A percentile compares a stretch with the other conserved stretches of the same genome.
These are phyloP conservation scores for Allygus modestus DNA, from an alignment of 2,888 invertebrate species.

Conservation along the genomic window DNA sequence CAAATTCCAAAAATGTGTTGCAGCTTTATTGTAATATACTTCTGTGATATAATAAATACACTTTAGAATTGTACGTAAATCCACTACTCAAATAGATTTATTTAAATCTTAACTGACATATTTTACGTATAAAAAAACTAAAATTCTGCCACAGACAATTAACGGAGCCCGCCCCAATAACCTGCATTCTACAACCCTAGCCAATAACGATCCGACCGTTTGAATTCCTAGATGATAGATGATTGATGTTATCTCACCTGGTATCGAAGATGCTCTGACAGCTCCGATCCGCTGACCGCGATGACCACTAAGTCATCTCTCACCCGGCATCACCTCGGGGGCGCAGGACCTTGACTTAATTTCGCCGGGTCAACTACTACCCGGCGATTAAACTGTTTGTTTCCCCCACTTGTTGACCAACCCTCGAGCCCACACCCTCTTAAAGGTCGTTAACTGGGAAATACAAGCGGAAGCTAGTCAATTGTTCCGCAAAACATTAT, in stretches of 20 bases:
- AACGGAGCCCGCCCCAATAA: too few relatives aligned
- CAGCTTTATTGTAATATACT: too few relatives aligned
- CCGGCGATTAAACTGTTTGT: slow-evolving; percentile 13
- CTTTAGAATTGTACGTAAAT: too few relatives aligned
- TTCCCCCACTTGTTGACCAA: neutral
- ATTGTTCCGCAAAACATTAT: neutral
- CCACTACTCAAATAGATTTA: too few relatives aligned
- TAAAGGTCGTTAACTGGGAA: neutral
- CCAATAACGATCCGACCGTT: too few relatives aligned
- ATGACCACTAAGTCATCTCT: neutral
- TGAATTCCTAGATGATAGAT: too few relatives aligned
- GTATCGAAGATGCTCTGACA: neutral
- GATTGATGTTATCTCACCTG: slow-evolving; percentile 17
- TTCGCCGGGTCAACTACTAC: neutral
- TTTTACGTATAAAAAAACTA: too few relatives aligned
- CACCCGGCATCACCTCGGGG: neutral
- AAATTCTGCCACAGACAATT: too few relatives aligned
- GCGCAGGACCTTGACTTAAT: neutral
- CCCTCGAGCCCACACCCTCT: neutral
- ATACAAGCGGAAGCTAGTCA: neutral
- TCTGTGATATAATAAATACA: too few relatives aligned
- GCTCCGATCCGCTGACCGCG: neutral
- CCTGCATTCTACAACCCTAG: too few relatives aligned
- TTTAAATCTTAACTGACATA: too few relatives aligned
- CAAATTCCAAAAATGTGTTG: too few relatives aligned